A percentile compares a stretch with the other conserved stretches of the same genome.
Conservation (phyloP, 2,888 invertebrate genomes). For the Nebria salina region DNA sequence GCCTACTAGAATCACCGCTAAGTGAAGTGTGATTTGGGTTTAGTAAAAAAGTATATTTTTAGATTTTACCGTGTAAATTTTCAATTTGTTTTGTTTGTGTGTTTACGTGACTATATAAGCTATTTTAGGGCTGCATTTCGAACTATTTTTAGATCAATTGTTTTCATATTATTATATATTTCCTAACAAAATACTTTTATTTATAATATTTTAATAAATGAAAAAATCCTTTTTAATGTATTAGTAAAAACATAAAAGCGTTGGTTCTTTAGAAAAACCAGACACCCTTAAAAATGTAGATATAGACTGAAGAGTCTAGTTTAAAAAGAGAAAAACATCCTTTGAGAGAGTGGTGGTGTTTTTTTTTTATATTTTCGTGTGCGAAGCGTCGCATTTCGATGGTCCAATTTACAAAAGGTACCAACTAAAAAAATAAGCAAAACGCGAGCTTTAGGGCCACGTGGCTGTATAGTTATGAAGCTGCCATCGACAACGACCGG, state of each 20-base stretch:
- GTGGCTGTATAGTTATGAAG: constrained; percentile 39
- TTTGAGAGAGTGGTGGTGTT: not conserved
- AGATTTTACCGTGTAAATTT: not conserved
- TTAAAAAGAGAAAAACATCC: constrained; percentile 1
- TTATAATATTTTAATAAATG: too few species aligned
- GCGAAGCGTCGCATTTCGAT: constrained; percentile 37
- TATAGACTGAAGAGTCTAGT: not conserved
- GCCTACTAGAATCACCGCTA: not conserved
- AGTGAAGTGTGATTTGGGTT: not conserved
- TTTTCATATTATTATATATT: too few species aligned
- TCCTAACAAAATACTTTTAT: too few species aligned
- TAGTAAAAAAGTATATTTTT: not conserved
- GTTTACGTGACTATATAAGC: too few species aligned
- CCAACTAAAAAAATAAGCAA: constrained; percentile 25
- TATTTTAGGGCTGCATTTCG: too few species aligned
- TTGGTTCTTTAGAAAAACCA: not conserved
- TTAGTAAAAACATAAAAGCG: not conserved
- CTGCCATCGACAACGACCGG: constrained; percentile 31
- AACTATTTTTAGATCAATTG: too few species aligned
- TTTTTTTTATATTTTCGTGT: constrained; percentile 5
- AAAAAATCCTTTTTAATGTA: not conserved
- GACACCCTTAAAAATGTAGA: not conserved
- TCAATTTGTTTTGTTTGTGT: not conserved
- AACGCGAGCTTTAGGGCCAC: constrained; percentile 13
- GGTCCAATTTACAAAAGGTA: constrained; percentile 41